Percentiles rank a stretch among this genome's conserved stretches.
These are phyloP conservation scores for Enteromius anoplus DNA, from an alignment of 2,797 vertebrate genomes.

Conservation along the genomic window DNA sequence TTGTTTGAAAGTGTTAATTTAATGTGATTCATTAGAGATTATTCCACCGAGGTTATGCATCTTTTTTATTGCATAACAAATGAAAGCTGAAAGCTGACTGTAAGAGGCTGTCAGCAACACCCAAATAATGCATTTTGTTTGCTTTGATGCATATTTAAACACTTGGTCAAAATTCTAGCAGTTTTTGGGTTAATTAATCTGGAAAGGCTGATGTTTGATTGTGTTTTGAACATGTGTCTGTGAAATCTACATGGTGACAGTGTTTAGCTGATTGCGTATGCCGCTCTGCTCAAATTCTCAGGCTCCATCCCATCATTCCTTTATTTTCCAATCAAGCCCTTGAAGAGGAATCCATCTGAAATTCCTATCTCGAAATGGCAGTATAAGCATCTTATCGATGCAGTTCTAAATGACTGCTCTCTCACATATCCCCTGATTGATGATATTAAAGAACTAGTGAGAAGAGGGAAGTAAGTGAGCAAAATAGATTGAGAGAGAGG, in stretches of 20 bases:
- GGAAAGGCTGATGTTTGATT: not conserved
- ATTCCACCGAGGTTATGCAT: not conserved
- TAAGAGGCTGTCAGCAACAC: not conserved
- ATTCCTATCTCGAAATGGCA: conserved; percentile 35
- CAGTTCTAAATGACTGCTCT: conserved; percentile 32
- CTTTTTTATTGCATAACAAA: not conserved
- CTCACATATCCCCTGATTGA: conserved; percentile 29
- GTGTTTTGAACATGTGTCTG: not conserved
- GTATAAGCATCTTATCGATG: conserved; percentile 43
- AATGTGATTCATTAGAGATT: conserved; percentile 4
- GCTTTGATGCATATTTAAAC: not conserved
- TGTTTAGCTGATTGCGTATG: not conserved
- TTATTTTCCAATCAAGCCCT: conserved; percentile 45
- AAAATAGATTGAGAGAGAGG: conserved; percentile 27
- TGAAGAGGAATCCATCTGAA: conserved; percentile 34
- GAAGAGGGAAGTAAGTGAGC: conserved; percentile 41
- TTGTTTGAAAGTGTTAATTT: conserved; percentile 7
- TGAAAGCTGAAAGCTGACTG: not conserved
- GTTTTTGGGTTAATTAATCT: not conserved
- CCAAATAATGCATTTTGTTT: not conserved
- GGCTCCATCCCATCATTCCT: conserved; percentile 23
- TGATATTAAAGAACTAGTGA: conserved; percentile 42
- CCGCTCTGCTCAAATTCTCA: conserved; percentile 5
- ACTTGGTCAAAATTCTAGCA: not conserved
- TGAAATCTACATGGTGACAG: conserved; percentile 3